Conservation (phyloP, 1,140 invertebrate genomes). For the Bursaphelenchus mucronatus region DNA sequence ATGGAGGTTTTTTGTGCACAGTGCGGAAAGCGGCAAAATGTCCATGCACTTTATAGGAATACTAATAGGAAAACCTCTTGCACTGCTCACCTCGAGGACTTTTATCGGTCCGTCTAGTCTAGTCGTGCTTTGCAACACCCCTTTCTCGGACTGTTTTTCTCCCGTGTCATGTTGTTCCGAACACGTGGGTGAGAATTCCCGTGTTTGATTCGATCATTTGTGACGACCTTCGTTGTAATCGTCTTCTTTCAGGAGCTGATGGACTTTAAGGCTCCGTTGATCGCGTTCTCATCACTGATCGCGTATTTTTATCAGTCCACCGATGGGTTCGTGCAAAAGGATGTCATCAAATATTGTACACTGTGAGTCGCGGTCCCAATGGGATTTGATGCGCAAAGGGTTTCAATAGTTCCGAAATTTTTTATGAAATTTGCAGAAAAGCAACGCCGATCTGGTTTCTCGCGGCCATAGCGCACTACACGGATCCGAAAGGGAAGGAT, state of each 20-base stretch:
- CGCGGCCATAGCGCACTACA: not conserved
- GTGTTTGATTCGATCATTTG: too few relatives aligned
- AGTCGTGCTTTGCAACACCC: too few relatives aligned
- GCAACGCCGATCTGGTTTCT: conserved; percentile 11
- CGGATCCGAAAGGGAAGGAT: not conserved
- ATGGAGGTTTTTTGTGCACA: too few relatives aligned
- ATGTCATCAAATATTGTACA: conserved; percentile 3
- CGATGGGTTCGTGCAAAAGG: conserved; percentile 11
- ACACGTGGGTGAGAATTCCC: too few relatives aligned
- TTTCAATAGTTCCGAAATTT: not conserved
- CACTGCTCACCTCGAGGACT: too few relatives aligned
- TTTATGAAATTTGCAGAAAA: conserved; percentile 3
- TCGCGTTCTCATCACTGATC: conserved; percentile 9
- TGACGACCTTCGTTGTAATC: too few relatives aligned
- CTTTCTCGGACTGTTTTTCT: too few relatives aligned
- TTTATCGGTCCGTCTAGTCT: too few relatives aligned
- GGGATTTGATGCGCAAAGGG: not conserved
- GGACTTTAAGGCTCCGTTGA: conserved; percentile 11
- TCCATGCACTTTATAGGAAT: too few relatives aligned
- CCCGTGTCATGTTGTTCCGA: too few relatives aligned
- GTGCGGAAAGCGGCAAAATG: too few relatives aligned
- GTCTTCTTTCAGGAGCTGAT: not conserved
- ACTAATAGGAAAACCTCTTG: too few relatives aligned
- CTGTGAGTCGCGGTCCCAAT: not conserved
- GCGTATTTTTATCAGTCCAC: conserved; percentile 10